Evolutionary conservation across 2,888 invertebrate genomes (phyloP).

Genomic region (Boloria euphrosyne): DNA sequence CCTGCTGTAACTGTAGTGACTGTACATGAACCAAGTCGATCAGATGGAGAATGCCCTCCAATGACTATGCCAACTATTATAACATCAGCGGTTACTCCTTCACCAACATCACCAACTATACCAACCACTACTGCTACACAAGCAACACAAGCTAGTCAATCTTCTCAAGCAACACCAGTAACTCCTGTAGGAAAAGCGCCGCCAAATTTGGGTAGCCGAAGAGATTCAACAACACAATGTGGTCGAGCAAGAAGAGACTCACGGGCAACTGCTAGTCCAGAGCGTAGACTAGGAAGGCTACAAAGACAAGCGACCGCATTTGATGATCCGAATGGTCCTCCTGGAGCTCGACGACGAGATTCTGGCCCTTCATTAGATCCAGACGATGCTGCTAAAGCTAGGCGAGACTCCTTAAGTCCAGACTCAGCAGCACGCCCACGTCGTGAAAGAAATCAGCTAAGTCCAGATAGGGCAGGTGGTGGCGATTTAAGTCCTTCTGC

Average conservation of each 20-base stretch:
- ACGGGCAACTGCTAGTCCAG: slow-evolving; percentile 85
- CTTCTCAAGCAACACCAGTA: slow-evolving; percentile 51
- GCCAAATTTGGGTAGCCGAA: slow-evolving; percentile 81
- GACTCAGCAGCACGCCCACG: slow-evolving; percentile 91
- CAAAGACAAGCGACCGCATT: slow-evolving; percentile 94
- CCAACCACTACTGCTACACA: slow-evolving; percentile 58
- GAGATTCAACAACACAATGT: slow-evolving; percentile 94
- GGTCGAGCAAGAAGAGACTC: slow-evolving; percentile 86
- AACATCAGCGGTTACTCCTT: slow-evolving; percentile 91
- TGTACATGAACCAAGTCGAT: slow-evolving; percentile 77
- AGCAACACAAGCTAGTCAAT: slow-evolving; percentile 54
- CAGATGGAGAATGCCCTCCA: slow-evolving; percentile 85
- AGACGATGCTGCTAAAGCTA: slow-evolving; percentile 89
- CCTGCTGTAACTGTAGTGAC: slow-evolving; percentile 76
- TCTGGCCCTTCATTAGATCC: slow-evolving; percentile 93
- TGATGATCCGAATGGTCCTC: slow-evolving; percentile 91
- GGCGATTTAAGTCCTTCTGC: slow-evolving; percentile 90
- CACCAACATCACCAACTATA: slow-evolving; percentile 88
- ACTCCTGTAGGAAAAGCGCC: slow-evolving; percentile 67
- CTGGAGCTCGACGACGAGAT: slow-evolving; percentile 86
- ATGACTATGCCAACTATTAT: slow-evolving; percentile 88
- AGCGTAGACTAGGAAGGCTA: slow-evolving; percentile 86
- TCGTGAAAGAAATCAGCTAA: slow-evolving; percentile 89
- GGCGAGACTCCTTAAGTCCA: slow-evolving; percentile 94
- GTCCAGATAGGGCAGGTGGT: slow-evolving; percentile 91